Conservation (phyloP, 2,113 vertebrate genomes). For the Paramisgurnus dabryanus region DNA sequence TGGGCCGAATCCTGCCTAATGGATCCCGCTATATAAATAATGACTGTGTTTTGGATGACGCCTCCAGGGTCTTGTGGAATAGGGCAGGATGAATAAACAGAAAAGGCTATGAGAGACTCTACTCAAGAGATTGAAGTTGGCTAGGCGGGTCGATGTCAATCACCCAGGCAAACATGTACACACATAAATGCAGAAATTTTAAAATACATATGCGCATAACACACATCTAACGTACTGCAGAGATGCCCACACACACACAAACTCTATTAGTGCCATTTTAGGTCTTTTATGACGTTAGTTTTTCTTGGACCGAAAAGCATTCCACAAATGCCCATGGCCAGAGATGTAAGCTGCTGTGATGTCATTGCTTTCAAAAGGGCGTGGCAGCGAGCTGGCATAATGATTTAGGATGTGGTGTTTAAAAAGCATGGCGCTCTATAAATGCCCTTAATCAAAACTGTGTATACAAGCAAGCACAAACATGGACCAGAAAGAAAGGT, state of each 20-base stretch:
- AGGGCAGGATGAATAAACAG: slow-evolving; percentile 32
- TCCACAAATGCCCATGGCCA: slow-evolving; percentile 63
- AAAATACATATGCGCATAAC: background rate
- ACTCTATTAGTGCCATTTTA: slow-evolving; percentile 64
- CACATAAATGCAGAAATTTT: slow-evolving; percentile 17
- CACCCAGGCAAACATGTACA: background rate
- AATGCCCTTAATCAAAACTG: slow-evolving; percentile 30
- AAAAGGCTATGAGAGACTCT: slow-evolving; percentile 33
- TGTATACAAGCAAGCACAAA: slow-evolving; percentile 32
- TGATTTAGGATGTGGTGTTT: slow-evolving; percentile 52
- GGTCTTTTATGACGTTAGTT: slow-evolving; percentile 62
- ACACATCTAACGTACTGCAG: background rate
- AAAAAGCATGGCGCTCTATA: slow-evolving; percentile 14
- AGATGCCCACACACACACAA: background rate
- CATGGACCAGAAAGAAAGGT: slow-evolving; percentile 33
- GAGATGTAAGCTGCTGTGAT: slow-evolving; percentile 69
- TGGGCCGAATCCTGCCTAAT: slow-evolving; percentile 37
- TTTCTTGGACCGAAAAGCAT: slow-evolving; percentile 53
- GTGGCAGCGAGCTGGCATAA: slow-evolving; percentile 62
- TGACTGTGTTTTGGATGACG: slow-evolving; percentile 37
- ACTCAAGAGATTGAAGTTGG: slow-evolving; percentile 36
- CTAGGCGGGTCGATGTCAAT: slow-evolving; percentile 19
- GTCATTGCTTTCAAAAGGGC: slow-evolving; percentile 69
- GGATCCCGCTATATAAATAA: slow-evolving; percentile 49
- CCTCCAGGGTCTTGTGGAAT: slow-evolving; percentile 40